Percentiles rank a stretch among this genome's conserved stretches.
phyloP scores from a whole-genome alignment of 2,113 vertebrate genomes.

The Lepisosteus osseus region DNA sequence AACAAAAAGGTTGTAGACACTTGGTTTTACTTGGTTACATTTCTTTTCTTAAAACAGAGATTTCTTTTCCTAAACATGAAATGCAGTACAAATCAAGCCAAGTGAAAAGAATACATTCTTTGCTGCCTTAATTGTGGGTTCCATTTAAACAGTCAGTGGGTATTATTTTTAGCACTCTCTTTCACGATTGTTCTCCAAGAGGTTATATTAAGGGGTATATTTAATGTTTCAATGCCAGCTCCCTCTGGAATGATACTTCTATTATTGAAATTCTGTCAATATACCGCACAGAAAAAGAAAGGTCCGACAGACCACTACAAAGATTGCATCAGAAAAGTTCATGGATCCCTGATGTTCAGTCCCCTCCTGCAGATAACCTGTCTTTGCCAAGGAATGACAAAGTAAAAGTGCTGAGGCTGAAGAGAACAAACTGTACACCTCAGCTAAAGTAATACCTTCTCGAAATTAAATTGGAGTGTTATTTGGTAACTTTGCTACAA shows the following conservation, averaged over 20 bases:
- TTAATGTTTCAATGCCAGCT: slow-evolving; percentile 25
- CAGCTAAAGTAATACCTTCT: neutral
- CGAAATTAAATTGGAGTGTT: neutral
- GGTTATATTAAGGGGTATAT: slow-evolving; percentile 7
- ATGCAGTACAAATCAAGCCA: too few species aligned
- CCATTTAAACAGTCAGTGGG: neutral
- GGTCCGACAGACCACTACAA: slow-evolving; percentile 7
- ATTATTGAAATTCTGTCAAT: too few species aligned
- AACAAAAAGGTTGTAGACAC: too few species aligned
- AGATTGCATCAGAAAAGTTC: neutral
- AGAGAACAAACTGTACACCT: neutral
- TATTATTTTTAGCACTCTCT: slow-evolving; percentile 23
- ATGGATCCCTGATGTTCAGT: neutral
- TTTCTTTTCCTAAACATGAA: too few species aligned
- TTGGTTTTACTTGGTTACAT: too few species aligned
- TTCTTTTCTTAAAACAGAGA: too few species aligned
- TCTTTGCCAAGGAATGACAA: neutral
- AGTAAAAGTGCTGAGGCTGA: neutral
- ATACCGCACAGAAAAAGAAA: neutral
- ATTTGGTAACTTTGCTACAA: neutral
- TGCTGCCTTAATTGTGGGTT: too few species aligned
- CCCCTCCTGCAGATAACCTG: neutral
- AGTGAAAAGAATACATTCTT: too few species aligned
- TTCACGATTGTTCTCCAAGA: slow-evolving; percentile 19
- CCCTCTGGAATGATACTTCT: too few species aligned